Percentiles rank a stretch among this genome's conserved stretches.
These are phyloP conservation scores for Puntigrus tetrazona DNA, from an alignment of 2,113 vertebrate genomes.

Conservation along the genomic window DNA sequence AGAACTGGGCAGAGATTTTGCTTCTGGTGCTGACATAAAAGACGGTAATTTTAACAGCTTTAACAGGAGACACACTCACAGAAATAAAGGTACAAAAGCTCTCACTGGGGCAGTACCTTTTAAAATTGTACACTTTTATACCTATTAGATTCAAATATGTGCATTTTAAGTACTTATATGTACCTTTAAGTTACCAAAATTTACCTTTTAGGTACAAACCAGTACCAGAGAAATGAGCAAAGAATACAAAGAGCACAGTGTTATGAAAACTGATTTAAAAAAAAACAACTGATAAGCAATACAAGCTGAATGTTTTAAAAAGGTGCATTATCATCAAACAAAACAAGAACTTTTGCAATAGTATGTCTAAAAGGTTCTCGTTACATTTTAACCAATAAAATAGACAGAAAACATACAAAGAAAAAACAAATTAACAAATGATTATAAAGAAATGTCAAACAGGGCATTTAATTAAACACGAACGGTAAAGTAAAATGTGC, in stretches of 20 bases:
- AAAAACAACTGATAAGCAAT: background rate
- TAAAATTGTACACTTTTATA: no score
- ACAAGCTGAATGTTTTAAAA: background rate
- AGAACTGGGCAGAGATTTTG: background rate
- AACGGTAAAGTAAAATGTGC: no score
- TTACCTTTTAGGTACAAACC: no score
- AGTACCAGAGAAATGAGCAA: background rate
- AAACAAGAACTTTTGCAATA: background rate
- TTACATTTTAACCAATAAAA: background rate
- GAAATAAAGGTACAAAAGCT: no score
- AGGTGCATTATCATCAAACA: background rate
- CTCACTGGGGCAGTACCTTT: no score
- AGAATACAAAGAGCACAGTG: background rate
- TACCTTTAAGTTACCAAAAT: no score
- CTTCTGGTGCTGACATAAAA: background rate
- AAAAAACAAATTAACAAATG: background rate
- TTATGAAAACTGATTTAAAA: background rate
- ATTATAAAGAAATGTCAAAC: background rate
- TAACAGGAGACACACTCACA: no score
- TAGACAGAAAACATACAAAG: background rate
- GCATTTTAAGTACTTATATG: no score
- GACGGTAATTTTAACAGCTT: background rate
- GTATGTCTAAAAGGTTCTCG: background rate
- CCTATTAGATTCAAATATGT: no score
- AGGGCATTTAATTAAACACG: background rate